These are phyloP conservation scores for Nasonovia ribisnigri DNA, from an alignment of 2,888 invertebrate genomes.

Conservation along the genomic window DNA sequence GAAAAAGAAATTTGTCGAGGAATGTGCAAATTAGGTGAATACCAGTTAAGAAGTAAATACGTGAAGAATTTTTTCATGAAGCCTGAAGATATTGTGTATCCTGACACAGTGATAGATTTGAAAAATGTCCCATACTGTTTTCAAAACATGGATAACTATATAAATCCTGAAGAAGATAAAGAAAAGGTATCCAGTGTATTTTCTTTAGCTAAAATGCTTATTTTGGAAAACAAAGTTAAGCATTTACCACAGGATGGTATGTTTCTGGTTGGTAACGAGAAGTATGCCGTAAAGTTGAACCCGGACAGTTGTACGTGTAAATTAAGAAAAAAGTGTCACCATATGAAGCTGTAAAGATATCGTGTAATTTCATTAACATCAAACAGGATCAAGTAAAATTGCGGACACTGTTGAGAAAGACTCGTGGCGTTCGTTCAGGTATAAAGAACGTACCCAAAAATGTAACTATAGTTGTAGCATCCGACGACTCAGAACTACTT, in stretches of 20 bases:
- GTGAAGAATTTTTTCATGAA: background rate
- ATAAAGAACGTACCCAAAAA: background rate
- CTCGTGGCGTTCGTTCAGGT: background rate
- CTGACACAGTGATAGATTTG: background rate
- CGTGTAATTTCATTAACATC: background rate
- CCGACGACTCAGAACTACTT: too few relatives aligned
- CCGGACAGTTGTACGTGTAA: background rate
- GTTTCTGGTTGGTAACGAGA: background rate
- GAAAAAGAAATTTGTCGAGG: background rate
- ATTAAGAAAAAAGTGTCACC: background rate
- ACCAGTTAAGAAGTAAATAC: background rate
- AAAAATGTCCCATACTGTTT: background rate
- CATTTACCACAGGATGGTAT: background rate
- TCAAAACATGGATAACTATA: background rate
- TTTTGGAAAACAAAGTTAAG: constrained; percentile 10
- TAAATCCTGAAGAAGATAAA: background rate
- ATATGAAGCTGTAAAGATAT: background rate
- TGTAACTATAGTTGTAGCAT: too few relatives aligned
- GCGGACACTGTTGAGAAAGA: background rate
- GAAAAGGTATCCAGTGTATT: background rate
- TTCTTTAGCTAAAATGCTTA: constrained; percentile 6
- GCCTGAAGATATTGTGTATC: constrained; percentile 16
- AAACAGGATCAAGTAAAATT: constrained; percentile 7
- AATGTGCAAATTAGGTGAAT: background rate
- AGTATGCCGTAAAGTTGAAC: background rate